Conservation (phyloP, 23 tunicate genomes). For the Clavelina lepadiformis region DNA sequence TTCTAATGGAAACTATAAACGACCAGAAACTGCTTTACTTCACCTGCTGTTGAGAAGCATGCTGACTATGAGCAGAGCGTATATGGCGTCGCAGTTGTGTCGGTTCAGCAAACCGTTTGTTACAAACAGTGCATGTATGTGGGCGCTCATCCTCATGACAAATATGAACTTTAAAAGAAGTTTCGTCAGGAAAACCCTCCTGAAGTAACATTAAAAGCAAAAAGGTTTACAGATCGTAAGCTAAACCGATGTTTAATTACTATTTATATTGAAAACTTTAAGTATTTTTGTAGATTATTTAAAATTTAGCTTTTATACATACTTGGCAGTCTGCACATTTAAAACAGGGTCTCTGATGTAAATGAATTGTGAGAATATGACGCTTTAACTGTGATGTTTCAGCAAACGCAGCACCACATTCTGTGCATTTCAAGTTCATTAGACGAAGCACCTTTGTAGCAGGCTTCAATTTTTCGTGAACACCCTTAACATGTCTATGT, state of each 20-base stretch:
- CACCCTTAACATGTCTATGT: slow-evolving; percentile 80
- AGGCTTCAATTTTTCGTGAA: slow-evolving; percentile 51
- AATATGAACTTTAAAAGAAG: slow-evolving; percentile 66
- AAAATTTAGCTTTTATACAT: no score
- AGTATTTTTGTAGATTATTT: no score
- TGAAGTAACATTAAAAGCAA: no score
- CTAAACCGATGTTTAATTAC: no score
- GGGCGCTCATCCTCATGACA: slow-evolving; percentile 92
- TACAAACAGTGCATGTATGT: slow-evolving; percentile 77
- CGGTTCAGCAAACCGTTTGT: slow-evolving; percentile 57
- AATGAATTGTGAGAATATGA: slow-evolving; percentile 62
- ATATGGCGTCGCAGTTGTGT: slow-evolving; percentile 69
- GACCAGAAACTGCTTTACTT: no score
- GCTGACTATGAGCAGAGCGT: slow-evolving; percentile 68
- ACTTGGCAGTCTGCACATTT: slow-evolving; percentile 97
- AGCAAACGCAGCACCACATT: slow-evolving; percentile 64
- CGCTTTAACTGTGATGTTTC: slow-evolving; percentile 79
- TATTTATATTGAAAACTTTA: no score
- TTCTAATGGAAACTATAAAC: no score
- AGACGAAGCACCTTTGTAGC: slow-evolving; percentile 25
- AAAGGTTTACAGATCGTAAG: no score
- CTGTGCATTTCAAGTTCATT: slow-evolving; percentile 55
- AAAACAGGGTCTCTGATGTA: slow-evolving; percentile 59
- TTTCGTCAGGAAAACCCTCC: slow-evolving; percentile 79
- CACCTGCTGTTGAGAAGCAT: slow-evolving; percentile 19